Base-by-base conservation (phyloP, 1,140 invertebrate genomes). In the Sycophila sp. region DNA sequence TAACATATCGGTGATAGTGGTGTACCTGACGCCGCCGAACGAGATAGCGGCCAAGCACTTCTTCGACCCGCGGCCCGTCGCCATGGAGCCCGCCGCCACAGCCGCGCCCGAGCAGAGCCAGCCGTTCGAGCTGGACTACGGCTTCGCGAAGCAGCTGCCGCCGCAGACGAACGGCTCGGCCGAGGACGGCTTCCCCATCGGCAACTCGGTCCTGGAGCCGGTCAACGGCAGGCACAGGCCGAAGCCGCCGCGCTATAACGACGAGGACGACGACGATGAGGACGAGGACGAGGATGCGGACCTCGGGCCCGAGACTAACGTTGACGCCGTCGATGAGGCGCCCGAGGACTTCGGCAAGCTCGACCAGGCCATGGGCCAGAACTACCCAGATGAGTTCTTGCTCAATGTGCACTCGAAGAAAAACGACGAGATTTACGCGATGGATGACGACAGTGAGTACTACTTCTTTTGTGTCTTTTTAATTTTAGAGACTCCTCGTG, bases 1-100 rank as follows among this genome's bases (percentile, higher is more conserved):
- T 85, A 97, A 97, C 83, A 96, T 96, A 81, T 93, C 93, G 47
- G 92, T 95, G 74, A 91, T 96, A 75, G 93, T 96, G 69, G 91
- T 96, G 59, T 94, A 96, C 86, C 89, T 97, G 79, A 91, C 90
- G 80, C 89, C 94, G 78, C 90, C 91, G 71, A 86, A 87, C 67
- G 87, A 89, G 81, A 91, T 92, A 76, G 89, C 87, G 73, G 86
- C 88, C 69, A 85, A 87, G 67, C 78, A 76, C n/a, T 62, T 76
- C 73, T 78, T 49, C 53, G n/a, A 47, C 0, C 42, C 62, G 45
- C 55, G 45, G 45, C 63, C 63, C 42, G 56, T 38, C 40, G 32
- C 13, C 55, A 72, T 67, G 70, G 64, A 72, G 45, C 26, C n/a
- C 11, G 11, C 42, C 55, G 63, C 53, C 45, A 28, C 26, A 3